These are phyloP conservation scores for Andrena dorsata DNA, from an alignment of 2,888 invertebrate species.

Conservation along the genomic window DNA sequence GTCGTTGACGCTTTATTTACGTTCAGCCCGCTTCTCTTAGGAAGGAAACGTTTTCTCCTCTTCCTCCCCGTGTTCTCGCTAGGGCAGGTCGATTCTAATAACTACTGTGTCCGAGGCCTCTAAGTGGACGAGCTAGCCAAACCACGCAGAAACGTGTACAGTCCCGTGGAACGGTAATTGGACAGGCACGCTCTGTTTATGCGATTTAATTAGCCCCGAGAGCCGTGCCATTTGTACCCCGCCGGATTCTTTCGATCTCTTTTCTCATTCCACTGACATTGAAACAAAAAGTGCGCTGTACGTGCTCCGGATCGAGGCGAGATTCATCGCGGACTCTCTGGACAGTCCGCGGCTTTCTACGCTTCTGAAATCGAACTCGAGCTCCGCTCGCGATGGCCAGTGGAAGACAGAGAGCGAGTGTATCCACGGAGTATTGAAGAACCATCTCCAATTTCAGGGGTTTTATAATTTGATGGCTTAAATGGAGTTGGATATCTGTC, in stretches of 20 bases:
- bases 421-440: background rate
- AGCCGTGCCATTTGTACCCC: conserved; percentile 40
- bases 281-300: conserved; percentile 68
- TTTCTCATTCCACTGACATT: conserved; percentile 53
- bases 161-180: conserved; percentile 67
- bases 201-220: conserved; percentile 76
- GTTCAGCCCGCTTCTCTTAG: conserved; percentile 12
- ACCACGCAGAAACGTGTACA: conserved; percentile 48
- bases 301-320: conserved; percentile 12
- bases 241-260: conserved; percentile 55
- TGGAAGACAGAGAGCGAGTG: background rate
- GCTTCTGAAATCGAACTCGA: conserved; percentile 50
- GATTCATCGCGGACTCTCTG: background rate
- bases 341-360: conserved; percentile 16
- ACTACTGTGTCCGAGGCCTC: background rate
- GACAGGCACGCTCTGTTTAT: conserved; percentile 80
- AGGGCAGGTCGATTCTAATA: background rate
- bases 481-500: background rate
- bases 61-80: background rate
- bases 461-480: background rate
- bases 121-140: conserved; percentile 24
- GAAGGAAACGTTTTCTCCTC: conserved; percentile 11
- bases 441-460: background rate
- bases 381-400: background rate
- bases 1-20: conserved; percentile 39